Conservation (phyloP, 2,797 vertebrate species). For the Spondyliosoma cantharus region DNA sequence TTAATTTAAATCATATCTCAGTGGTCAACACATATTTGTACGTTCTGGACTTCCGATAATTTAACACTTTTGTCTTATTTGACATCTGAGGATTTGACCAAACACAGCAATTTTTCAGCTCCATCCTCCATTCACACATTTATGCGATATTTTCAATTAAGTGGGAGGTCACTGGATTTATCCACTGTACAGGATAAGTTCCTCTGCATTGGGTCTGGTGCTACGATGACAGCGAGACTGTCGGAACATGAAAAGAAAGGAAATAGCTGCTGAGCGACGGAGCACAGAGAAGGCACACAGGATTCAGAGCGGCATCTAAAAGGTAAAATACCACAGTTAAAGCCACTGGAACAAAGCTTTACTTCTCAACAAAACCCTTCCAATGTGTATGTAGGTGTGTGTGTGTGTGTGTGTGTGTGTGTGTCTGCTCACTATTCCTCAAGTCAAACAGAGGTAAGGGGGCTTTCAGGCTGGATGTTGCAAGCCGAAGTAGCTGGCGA, state of each 20-base stretch:
- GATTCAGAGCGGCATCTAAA: constrained; percentile 23
- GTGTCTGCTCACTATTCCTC: constrained; percentile 22
- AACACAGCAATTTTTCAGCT: neutral
- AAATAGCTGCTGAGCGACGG: constrained; percentile 17
- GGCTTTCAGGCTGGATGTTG: constrained; percentile 37
- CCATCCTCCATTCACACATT: neutral
- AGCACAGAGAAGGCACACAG: constrained; percentile 1
- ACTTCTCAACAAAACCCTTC: constrained; percentile 15
- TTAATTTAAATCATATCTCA: neutral
- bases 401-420: constrained; percentile 2
- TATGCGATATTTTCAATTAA: neutral
- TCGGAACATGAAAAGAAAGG: constrained; percentile 15
- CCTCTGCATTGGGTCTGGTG: constrained; percentile 1
- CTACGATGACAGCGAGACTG: neutral
- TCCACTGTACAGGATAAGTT: neutral
- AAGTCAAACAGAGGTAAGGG: constrained; percentile 60
- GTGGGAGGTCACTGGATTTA: constrained; percentile 28
- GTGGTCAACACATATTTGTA: too few species aligned
- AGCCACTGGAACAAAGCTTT: constrained; percentile 51
- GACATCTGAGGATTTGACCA: too few species aligned
- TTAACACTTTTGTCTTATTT: neutral
- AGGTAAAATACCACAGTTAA: constrained; percentile 41
- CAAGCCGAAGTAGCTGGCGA: constrained; percentile 15
- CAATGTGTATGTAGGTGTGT: constrained; percentile 1
- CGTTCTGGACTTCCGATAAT: neutral